Evolutionary conservation across 2,113 vertebrate genomes (phyloP), one percentile per base, ranked within the genome.

Genomic region (Circaetus cinerascens): DNA sequence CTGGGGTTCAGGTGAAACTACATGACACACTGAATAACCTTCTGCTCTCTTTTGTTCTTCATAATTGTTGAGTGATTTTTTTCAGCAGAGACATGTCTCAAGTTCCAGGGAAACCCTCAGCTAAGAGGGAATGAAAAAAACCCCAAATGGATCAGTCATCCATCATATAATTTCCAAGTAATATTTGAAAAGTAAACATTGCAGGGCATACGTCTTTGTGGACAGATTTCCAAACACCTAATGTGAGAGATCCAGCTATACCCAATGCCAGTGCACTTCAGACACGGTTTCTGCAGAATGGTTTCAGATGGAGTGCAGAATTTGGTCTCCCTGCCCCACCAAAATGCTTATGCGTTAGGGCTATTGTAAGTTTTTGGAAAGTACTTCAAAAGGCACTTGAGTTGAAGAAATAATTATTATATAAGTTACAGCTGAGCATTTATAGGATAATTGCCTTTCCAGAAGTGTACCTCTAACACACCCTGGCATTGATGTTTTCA

Each of bases 371-470:
- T 56, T 96, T 95, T 92, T 96, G 97, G 93, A 95, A 94, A 95
- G 82, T 73, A 95, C 95, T 96, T 97, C 97, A 98, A 97, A 97
- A 95, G 73, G 90, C 81, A 88, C 88, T 78, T 89, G 84, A 93
- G 86, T 88, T 95, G 93, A 97, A 98, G 93, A 96, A 94, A 96
- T 93, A 97, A 97, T 97, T 97, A 83, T 94, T 95, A 96, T 95
- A 93, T 95, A 96, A 96, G 94, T 95, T 97, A 96, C 90, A 95
- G 96, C 96, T 95, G 97, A 97, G 76, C 90, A 92, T 95, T 97
- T 98, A 93, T 91, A 96, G 94, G 82, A 89, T 97, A 98, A 97
- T 96, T 93, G 80, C 93, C 77, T 97, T 97, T 96, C 97, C 96
- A 98, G 96, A 97, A 97, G 64, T 88, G 79, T 88, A 96, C 91